These are phyloP conservation scores for Apocheima hispidaria DNA, from an alignment of 2,888 invertebrate genomes.

Conservation along the genomic window DNA sequence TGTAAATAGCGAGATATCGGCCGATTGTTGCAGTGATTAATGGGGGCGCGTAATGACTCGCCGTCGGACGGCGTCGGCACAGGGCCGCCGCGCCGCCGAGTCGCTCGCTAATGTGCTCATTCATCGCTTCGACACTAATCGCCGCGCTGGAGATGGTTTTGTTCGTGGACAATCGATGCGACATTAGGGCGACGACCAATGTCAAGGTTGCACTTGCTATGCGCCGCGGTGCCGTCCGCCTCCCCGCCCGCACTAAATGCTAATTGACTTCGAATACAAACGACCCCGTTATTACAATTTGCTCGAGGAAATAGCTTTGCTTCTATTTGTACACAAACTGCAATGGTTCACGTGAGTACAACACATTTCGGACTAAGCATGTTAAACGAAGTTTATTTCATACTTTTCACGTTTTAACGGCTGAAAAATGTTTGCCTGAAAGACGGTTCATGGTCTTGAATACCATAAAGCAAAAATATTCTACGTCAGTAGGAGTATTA, in stretches of 20 bases:
- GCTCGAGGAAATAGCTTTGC: conserved; percentile 39
- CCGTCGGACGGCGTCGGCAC: conserved; percentile 44
- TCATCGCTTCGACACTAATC: conserved; percentile 81
- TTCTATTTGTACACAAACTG: conserved; percentile 33
- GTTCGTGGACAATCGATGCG: conserved; percentile 78
- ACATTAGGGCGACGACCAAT: conserved; percentile 80
- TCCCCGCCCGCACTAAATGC: conserved; percentile 60
- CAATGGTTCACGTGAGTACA: conserved; percentile 11
- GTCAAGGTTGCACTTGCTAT: conserved; percentile 84
- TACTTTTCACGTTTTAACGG: not conserved
- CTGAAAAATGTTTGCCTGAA: conserved; percentile 5
- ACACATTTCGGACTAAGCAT: not conserved
- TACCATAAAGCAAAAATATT: not conserved
- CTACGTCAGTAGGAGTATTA: not conserved
- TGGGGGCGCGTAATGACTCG: conserved; percentile 85
- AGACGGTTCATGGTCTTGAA: not conserved
- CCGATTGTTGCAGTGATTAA: conserved; percentile 86
- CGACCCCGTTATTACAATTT: conserved; percentile 61
- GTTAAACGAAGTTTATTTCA: not conserved
- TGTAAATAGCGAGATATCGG: conserved; percentile 87
- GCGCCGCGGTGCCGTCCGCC: conserved; percentile 58
- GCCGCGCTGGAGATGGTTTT: conserved; percentile 76
- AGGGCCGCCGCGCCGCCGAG: conserved; percentile 64
- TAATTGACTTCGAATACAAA: conserved; percentile 64
- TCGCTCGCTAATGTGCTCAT: conserved; percentile 82